Evolutionary conservation across 2,113 vertebrate genomes (phyloP), one percentile per base, ranked within the genome.

Genomic region (Lepus timidus): DNA sequence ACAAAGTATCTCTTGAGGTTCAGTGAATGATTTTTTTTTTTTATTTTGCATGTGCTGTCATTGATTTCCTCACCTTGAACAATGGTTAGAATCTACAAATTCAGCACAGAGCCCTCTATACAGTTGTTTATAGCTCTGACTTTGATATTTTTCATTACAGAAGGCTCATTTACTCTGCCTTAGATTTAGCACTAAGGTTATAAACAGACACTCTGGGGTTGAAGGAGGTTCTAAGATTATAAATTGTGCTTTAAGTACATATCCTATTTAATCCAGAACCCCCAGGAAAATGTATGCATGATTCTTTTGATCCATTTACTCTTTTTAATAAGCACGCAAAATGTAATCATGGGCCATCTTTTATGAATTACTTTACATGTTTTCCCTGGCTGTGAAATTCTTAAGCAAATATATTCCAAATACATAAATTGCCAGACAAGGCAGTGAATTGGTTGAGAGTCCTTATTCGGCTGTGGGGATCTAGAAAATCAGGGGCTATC

Each of bases 61-160:
- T 89, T 95, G 96, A 96, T 96, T 96, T 96, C 78, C 90, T 95
- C 70, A 25, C 86, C 92, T 88, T 79, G 80, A 91, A 81, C 2
- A 6, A 74, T 16, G 29, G 33, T 22, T 76, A 19, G 70, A 95
- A 49, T 87, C 55, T 88, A 78, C 84, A 96, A 93, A 92, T 85
- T 85, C 88, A 85, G 68, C 16, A 9, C 23, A 75, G 29, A 76
- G 31, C 62, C 76, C 82, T 91, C 64, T 25, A 3, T 14, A 10
- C 64, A 22, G 65, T 96, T 88, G 86, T 95, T 97, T 96, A 81
- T 91, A 79, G 83, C 29, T 93, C 49, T 36, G 67, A 13, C 58
- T 79, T 81, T 29, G 27, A 87, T 62, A 88, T 68, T 90, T 96
- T 96, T 96, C 93, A 83, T 94, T 96, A 91, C 36, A 82, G 52